phyloP scores from a whole-genome alignment of 2,888 invertebrate species.

The Parochlus steinenii region DNA sequence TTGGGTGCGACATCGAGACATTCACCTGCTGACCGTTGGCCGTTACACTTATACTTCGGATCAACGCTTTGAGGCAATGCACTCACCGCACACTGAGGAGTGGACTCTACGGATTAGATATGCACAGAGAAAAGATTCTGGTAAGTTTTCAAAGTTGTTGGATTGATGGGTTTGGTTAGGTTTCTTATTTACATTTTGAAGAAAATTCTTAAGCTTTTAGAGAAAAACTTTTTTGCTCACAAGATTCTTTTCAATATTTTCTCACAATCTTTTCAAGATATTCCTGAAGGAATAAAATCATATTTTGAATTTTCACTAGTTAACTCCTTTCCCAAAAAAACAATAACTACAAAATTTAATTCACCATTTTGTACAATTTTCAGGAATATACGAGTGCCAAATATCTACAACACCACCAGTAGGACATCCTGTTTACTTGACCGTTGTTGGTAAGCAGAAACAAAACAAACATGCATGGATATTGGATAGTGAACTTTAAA shows the following conservation, averaged over 20 bases:
- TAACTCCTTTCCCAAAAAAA: not conserved
- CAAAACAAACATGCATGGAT: no score
- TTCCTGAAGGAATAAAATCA: not conserved
- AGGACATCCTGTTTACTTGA: constrained; percentile 64
- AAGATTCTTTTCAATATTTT: not conserved
- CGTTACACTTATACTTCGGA: constrained; percentile 64
- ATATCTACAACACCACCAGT: constrained; percentile 80
- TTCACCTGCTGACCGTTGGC: constrained; percentile 56
- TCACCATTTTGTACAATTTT: not conserved
- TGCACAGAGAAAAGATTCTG: constrained; percentile 51
- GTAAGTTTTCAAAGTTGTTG: not conserved
- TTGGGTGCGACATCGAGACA: constrained; percentile 62
- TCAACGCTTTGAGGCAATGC: constrained; percentile 73
- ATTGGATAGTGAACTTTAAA: no score
- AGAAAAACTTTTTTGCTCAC: not conserved
- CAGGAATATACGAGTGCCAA: constrained; percentile 74
- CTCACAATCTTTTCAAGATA: not conserved
- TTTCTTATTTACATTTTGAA: not conserved
- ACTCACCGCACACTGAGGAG: constrained; percentile 73
- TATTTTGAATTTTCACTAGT: not conserved
- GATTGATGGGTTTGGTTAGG: no score
- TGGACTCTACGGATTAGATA: constrained; percentile 67
- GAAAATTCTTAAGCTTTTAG: not conserved
- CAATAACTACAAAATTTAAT: not conserved
- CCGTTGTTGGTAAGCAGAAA: constrained; percentile 75